Conservation (phyloP, 2,113 vertebrate genomes). For the Limnothrissa miodon region DNA sequence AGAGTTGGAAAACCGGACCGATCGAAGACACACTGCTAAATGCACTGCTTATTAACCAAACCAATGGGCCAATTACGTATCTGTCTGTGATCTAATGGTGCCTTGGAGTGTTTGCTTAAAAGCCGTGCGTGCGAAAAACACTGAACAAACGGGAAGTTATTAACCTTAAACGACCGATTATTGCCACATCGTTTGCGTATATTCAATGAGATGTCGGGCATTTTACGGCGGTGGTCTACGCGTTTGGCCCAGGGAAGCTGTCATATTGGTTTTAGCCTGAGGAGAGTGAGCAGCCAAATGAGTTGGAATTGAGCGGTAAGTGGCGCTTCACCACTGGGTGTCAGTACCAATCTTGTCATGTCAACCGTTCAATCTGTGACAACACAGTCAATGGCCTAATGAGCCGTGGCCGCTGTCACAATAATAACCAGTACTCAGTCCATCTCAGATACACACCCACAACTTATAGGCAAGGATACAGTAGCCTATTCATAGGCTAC, state of each 20-base stretch:
- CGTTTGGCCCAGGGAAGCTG: slow-evolving; percentile 48
- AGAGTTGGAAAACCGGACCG: too few species aligned
- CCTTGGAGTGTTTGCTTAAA: slow-evolving; percentile 43
- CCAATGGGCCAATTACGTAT: slow-evolving; percentile 63
- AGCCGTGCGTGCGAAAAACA: not conserved
- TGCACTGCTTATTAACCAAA: slow-evolving; percentile 60
- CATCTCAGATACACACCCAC: not conserved
- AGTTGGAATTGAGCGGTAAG: slow-evolving; percentile 54
- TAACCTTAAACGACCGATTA: slow-evolving; percentile 29
- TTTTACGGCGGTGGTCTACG: not conserved
- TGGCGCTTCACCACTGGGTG: slow-evolving; percentile 55
- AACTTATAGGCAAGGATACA: not conserved
- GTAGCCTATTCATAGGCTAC: not conserved
- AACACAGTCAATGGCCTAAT: slow-evolving; percentile 56
- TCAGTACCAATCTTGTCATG: slow-evolving; percentile 63
- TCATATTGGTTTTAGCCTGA: slow-evolving; percentile 58
- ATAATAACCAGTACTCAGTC: not conserved
- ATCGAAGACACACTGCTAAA: too few species aligned
- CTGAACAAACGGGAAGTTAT: not conserved
- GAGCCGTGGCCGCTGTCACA: slow-evolving; percentile 35
- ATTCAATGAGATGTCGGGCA: not conserved
- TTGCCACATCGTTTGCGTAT: slow-evolving; percentile 25
- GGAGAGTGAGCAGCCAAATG: slow-evolving; percentile 43
- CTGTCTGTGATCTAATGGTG: slow-evolving; percentile 55
- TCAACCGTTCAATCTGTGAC: slow-evolving; percentile 44